Base-by-base conservation (phyloP, 2,888 invertebrate species). In the Volucella bombylans region DNA sequence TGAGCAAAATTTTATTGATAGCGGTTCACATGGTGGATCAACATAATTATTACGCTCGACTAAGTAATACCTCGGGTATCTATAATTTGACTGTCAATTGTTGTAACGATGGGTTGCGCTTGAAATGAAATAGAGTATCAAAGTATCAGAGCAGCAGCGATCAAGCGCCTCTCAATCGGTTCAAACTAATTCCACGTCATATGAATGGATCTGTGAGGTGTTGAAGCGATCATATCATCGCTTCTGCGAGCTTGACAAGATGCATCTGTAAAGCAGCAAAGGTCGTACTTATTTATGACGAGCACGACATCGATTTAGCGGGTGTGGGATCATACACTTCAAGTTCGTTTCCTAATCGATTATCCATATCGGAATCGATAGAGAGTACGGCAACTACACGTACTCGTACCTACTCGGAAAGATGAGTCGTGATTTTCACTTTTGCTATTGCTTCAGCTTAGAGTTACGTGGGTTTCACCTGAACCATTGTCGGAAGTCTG, bases 1-100 rank as follows among this genome's bases (percentile, higher is more conserved):
- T 77, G 54, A 69, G 54, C 64, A 83, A 23, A 61, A 47, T 65
- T 76, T 45, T 61, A 62, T 43, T 71, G 83, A 71, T 83, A 67
- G 73, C 69, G 39, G 47, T 14, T 76, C 62, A 67, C 61, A 67
- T 80, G 80, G 71, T 47, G 65, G 74, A 61, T 31, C 31, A 1
- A 31, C 31, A 31, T 83, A 79, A 83, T 67, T 55, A 71, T 80
- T 74, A 50, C 68, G 57, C 47, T 55, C 11, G 12, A 31, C 11
- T 61, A 4, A 47, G n/a, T 31, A 50, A 68, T 41, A 55, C 54
- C 50, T 18, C 18, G 23, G 59, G 14, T 15, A 12, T 49, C 39
- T 41, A 45, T 73, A 62, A 62, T 73, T 73, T 49, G 38, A 57
- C 41, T 65, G n/a, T 10, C 18, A 47, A 49, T 14, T 8, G 31